phyloP scores from a whole-genome alignment of 2,797 vertebrate species.

The Eremophila alpestris region DNA sequence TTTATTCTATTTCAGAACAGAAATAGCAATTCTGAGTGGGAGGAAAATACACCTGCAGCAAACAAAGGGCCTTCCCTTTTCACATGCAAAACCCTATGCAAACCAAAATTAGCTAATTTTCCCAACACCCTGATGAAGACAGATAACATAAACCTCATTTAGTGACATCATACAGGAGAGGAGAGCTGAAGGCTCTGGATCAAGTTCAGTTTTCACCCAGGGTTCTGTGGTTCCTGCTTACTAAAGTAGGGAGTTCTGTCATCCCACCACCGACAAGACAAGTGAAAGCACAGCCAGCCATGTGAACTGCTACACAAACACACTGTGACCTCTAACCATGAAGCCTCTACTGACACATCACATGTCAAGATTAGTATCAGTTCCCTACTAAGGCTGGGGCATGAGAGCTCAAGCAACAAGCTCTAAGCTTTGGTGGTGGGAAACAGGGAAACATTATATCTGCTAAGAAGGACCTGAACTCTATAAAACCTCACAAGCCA shows the following conservation, averaged over 20 bases:
- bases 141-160: background rate
- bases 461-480: background rate
- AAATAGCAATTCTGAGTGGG: background rate
- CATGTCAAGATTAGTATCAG: background rate
- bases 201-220: background rate
- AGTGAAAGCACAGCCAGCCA: background rate
- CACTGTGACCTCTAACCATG: background rate
- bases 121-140: background rate
- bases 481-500: background rate
- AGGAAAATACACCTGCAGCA: slow-evolving; percentile 7
- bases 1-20: background rate
- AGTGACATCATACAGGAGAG: background rate
- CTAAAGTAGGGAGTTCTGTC: background rate
- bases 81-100: background rate
- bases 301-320: background rate
- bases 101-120: background rate
- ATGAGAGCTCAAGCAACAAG: background rate
- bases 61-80: background rate
- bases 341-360: background rate
- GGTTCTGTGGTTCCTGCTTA: background rate
- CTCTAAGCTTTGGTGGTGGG: background rate
- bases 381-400: background rate
- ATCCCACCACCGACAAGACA: background rate
- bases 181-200: background rate
- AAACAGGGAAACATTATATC: background rate